Evolutionary conservation across 1,140 invertebrate genomes (phyloP), one percentile per base, ranked within the genome.

Genomic region (Hermetia illucens): DNA sequence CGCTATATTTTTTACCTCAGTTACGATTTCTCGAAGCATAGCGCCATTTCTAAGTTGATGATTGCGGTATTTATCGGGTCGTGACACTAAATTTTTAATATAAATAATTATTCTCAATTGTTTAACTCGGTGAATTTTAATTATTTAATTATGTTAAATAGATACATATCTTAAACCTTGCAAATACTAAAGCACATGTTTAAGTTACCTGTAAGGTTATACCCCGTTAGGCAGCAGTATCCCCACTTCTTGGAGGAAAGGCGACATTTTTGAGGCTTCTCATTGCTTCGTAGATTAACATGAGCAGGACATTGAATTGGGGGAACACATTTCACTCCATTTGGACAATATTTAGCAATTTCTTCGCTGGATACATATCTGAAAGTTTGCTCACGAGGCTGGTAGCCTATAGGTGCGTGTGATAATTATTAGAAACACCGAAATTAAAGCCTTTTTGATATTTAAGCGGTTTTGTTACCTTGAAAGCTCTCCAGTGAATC

Each of bases 261-360:
- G 39, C 68, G 64, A 35, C 74, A 75, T 9, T 52, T 51, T 6
- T 50, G 50, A 15, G 55, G 60, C 30, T 62, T 59, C 37, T 65
- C 61, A 5, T 53, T 44, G 1, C 53, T 52, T 5, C 47, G 43
- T 39, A 63, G 53, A 10, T 65, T 50, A 1, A 74, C 49, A 46
- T 72, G 71, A 0, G 71, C 72, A 1, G 74, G 73, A 47, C 73
- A 77, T 48, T 71, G 67, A n/a, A 77, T 65, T 40, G 58, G 62
- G 0, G 71, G 65, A 1, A 72, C 67, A 44, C 73, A 77, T 12
- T 44, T 40, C 0, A 69, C 60, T 13, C 50, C 46, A 5, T 57
- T 51, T 0, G 58, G 58, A 42, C 69, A 72, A n/a, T n/a, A n/a
- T n/a, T n/a, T n/a, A n/a, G n/a, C n/a, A n/a, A n/a, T n/a, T n/a